phyloP scores from a whole-genome alignment of 2,797 vertebrate genomes.

The Staurois parvus region DNA sequence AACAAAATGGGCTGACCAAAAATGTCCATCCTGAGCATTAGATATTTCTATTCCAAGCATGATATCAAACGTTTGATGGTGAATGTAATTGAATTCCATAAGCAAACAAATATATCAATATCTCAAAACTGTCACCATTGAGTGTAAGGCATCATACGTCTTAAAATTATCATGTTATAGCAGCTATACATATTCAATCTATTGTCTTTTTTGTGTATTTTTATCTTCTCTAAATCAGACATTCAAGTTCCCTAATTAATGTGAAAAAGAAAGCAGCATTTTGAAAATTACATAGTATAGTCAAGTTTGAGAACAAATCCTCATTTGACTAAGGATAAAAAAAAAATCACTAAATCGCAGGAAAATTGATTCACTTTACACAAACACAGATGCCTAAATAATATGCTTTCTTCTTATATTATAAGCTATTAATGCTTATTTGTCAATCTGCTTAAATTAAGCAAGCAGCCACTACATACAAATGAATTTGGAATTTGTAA shows the following conservation, averaged over 20 bases:
- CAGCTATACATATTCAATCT: not conserved
- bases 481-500: conserved; percentile 47
- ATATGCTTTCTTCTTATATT: conserved; percentile 45
- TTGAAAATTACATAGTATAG: not conserved
- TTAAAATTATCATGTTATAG: too few species aligned
- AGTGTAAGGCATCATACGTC: too few species aligned
- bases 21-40: too few species aligned
- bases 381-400: conserved; percentile 55
- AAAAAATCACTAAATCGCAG: conserved; percentile 30
- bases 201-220: not conserved
- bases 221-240: not conserved
- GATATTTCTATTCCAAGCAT: too few species aligned
- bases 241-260: not conserved
- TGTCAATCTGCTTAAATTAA: conserved; percentile 56
- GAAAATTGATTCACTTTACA: conserved; percentile 50
- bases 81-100: too few species aligned
- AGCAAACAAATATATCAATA: too few species aligned
- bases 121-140: too few species aligned
- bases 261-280: not conserved
- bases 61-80: too few species aligned
- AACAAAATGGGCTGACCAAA: too few species aligned
- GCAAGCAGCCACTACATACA: conserved; percentile 42
- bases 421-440: conserved; percentile 49
- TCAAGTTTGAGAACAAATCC: conserved; percentile 15
- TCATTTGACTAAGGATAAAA: conserved; percentile 14